These are phyloP conservation scores for Sebastes melanostomus DNA, from an alignment of 2,797 vertebrate genomes.

Conservation along the genomic window DNA sequence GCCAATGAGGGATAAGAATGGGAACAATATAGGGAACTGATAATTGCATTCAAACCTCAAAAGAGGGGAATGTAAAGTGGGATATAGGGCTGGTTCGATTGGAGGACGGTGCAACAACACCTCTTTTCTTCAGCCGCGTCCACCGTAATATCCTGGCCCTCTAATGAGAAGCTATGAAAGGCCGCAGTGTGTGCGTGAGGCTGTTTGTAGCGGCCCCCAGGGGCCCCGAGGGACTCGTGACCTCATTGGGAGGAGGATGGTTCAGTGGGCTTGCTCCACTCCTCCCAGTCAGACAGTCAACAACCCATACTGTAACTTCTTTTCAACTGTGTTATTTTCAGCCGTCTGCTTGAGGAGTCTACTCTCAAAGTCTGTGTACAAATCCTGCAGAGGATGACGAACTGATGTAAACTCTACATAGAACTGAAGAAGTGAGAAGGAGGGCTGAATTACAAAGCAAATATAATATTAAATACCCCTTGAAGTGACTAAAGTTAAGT, in stretches of 20 bases:
- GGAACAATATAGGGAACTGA: conserved; percentile 1
- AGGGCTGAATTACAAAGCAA: background rate
- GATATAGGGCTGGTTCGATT: conserved; percentile 8
- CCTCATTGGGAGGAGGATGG: conserved; percentile 27
- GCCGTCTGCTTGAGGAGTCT: background rate
- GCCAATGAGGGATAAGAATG: background rate
- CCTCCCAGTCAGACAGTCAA: conserved; percentile 37
- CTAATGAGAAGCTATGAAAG: conserved; percentile 64
- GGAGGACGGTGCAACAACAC: conserved; percentile 43
- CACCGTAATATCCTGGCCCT: conserved; percentile 43
- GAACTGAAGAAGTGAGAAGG: background rate
- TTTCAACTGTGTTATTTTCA: conserved; percentile 35
- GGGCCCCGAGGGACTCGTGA: conserved; percentile 41
- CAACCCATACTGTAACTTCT: conserved; percentile 40
- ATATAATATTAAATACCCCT: background rate
- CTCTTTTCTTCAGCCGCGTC: conserved; percentile 51
- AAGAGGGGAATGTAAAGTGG: background rate
- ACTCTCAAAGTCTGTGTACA: background rate
- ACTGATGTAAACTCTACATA: background rate
- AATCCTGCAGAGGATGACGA: conserved; percentile 32
- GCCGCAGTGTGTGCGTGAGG: conserved; percentile 55
- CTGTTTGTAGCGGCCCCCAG: conserved; percentile 41
- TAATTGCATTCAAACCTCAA: conserved; percentile 15
- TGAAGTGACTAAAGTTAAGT: conserved; percentile 11
- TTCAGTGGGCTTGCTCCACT: conserved; percentile 31